These are phyloP conservation scores for Drosophila eugracilis DNA, from an alignment of 1,140 invertebrate species.

Conservation along the genomic window DNA sequence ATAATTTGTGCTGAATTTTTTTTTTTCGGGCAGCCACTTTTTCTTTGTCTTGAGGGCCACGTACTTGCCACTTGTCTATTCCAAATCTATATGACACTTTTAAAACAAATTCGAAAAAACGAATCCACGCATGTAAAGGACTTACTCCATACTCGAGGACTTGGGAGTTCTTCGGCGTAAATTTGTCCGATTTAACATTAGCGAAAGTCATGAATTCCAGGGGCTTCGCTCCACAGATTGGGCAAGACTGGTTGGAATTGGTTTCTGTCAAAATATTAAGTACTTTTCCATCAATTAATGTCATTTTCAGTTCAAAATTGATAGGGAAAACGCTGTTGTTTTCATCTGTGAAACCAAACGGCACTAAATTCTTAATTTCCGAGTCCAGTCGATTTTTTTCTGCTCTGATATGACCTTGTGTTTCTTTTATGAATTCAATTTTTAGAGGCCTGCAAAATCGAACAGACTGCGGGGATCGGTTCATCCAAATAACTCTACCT, in stretches of 20 bases:
- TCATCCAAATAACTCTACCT: slow-evolving; percentile 21
- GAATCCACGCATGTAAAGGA: too few relatives aligned
- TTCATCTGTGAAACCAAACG: slow-evolving; percentile 2
- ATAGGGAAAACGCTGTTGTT: slow-evolving; percentile 5
- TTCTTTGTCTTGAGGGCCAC: too few relatives aligned
- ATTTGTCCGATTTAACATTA: slow-evolving; percentile 15
- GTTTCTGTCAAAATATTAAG: slow-evolving; percentile 21
- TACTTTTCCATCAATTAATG: slow-evolving; percentile 27
- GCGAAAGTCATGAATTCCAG: slow-evolving; percentile 14
- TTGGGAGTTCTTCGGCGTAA: slow-evolving; percentile 3
- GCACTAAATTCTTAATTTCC: too few relatives aligned
- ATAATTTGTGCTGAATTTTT: slow-evolving; percentile 18
- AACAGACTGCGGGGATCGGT: slow-evolving; percentile 16
- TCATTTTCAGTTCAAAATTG: slow-evolving; percentile 17
- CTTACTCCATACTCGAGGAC: too few relatives aligned
- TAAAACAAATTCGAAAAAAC: too few relatives aligned
- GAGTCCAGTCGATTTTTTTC: too few relatives aligned
- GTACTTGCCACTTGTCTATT: too few relatives aligned
- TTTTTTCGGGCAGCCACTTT: slow-evolving; percentile 1
- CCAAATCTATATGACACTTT: too few relatives aligned
- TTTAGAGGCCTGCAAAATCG: slow-evolving; percentile 14
- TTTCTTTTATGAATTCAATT: too few relatives aligned
- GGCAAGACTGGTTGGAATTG: slow-evolving; percentile 21
- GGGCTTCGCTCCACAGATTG: slow-evolving; percentile 23
- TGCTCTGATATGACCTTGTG: too few relatives aligned